A percentile compares a stretch with the other conserved stretches of the same genome.
phyloP scores from a whole-genome alignment of 2,888 invertebrate species.

The Apodemia duryi region DNA sequence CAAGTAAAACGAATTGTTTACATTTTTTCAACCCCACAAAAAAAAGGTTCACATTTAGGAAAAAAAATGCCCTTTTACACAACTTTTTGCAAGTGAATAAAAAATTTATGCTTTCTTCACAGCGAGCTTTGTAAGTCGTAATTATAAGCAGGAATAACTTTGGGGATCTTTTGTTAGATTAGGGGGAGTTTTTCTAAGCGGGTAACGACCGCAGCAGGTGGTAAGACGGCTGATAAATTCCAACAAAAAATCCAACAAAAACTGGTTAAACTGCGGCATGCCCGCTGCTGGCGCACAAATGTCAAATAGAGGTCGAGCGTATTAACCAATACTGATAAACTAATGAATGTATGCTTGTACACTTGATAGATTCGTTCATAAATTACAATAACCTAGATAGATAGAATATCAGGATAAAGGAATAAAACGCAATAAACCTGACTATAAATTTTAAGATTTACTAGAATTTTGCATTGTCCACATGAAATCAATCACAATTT shows the following conservation, averaged over 20 bases:
- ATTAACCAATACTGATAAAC: slow-evolving; percentile 22
- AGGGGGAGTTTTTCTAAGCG: slow-evolving; percentile 70
- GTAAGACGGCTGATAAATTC: slow-evolving; percentile 63
- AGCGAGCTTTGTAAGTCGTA: slow-evolving; percentile 66
- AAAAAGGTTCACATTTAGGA: slow-evolving; percentile 46
- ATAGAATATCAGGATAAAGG: neutral
- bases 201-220: slow-evolving; percentile 77
- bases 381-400: slow-evolving; percentile 5
- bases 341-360: slow-evolving; percentile 14
- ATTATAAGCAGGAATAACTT: slow-evolving; percentile 75
- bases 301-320: slow-evolving; percentile 68
- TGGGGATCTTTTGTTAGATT: slow-evolving; percentile 66
- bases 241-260: slow-evolving; percentile 64
- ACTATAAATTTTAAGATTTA: neutral
- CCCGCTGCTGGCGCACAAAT: slow-evolving; percentile 44
- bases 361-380: slow-evolving; percentile 1
- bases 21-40: slow-evolving; percentile 53
- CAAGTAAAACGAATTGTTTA: slow-evolving; percentile 59
- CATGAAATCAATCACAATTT: too few species aligned
- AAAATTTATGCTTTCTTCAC: slow-evolving; percentile 59
- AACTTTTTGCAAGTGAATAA: slow-evolving; percentile 50
- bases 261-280: slow-evolving; percentile 46
- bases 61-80: slow-evolving; percentile 54
- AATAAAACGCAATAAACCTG: neutral
- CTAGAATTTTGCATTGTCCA: too few species aligned